These are phyloP conservation scores for Crypturellus undulatus DNA, from an alignment of 2,113 vertebrate genomes.

Conservation along the genomic window DNA sequence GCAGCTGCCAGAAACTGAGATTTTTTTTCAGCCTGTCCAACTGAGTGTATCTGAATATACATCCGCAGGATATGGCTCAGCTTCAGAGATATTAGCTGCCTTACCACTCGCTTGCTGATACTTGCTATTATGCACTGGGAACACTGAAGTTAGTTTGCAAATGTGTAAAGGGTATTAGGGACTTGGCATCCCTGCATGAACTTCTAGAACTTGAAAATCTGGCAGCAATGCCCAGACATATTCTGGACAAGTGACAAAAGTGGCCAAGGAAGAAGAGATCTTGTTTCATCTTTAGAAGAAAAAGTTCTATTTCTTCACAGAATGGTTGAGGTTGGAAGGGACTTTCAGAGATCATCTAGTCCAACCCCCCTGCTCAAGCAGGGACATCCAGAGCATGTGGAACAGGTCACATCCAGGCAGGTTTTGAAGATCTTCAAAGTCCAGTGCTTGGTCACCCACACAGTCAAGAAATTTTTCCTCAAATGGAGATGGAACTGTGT, in stretches of 20 bases:
- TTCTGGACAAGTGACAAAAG: not conserved
- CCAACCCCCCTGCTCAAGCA: too few species aligned
- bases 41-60: accelerated
- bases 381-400: too few species aligned
- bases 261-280: not conserved
- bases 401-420: too few species aligned
- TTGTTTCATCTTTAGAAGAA: not conserved
- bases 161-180: not conserved
- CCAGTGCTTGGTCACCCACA: too few species aligned
- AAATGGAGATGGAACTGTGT: too few species aligned
- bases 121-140: not conserved
- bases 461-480: too few species aligned
- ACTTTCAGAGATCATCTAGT: too few species aligned
- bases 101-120: not conserved
- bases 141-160: not conserved
- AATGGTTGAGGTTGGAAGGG: too few species aligned
- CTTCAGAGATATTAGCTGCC: not conserved
- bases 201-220: not conserved
- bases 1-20: not conserved
- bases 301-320: not conserved
- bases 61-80: not conserved
- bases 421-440: too few species aligned
- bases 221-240: not conserved
- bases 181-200: not conserved
- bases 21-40: not conserved